These are phyloP conservation scores for Brachyhypopomus occidentalis DNA, from an alignment of 2,113 vertebrate species.

Conservation along the genomic window DNA sequence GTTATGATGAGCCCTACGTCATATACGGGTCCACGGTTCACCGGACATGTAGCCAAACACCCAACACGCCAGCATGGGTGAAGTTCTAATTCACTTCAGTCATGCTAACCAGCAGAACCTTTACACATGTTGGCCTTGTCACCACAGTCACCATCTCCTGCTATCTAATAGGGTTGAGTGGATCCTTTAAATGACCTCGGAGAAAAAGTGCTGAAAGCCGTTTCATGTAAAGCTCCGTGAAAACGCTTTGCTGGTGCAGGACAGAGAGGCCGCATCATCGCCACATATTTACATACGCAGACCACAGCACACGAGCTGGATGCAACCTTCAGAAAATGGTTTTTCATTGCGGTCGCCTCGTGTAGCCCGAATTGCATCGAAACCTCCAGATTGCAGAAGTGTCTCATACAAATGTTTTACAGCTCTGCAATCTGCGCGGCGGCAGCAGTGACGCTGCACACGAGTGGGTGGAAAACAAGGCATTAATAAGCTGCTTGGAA, in stretches of 20 bases:
- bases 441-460: conserved; percentile 19
- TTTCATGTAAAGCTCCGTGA: conserved; percentile 27
- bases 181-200: neutral
- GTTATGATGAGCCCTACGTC: too few relatives aligned
- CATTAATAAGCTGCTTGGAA: conserved; percentile 43
- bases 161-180: neutral
- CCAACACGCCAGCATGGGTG: too few relatives aligned
- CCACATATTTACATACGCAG: neutral
- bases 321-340: neutral
- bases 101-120: too few relatives aligned
- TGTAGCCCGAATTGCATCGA: neutral
- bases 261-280: conserved; percentile 20
- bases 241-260: neutral
- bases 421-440: conserved; percentile 34
- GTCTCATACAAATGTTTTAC: conserved; percentile 28
- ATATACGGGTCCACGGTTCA: too few relatives aligned
- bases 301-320: neutral
- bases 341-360: neutral
- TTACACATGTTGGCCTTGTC: too few relatives aligned
- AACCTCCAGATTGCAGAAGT: conserved; percentile 13
- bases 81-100: too few relatives aligned
- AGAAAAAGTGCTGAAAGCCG: neutral
- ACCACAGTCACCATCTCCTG: too few relatives aligned
- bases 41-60: too few relatives aligned
- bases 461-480: conserved; percentile 34